Base-by-base conservation (phyloP, 2,797 vertebrate species). In the Sylvia borin region DNA sequence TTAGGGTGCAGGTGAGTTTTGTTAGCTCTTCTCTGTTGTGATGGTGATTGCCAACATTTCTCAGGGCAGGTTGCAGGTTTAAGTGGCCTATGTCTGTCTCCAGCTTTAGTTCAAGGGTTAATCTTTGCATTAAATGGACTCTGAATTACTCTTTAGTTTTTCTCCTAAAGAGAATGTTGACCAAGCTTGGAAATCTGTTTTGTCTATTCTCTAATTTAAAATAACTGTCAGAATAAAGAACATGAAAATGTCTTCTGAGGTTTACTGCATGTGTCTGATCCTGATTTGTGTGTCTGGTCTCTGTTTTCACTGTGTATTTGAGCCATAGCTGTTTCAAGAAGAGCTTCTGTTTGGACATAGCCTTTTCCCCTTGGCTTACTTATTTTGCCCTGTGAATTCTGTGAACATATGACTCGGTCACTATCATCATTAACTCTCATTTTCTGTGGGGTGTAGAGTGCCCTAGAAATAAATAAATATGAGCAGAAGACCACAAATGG, bases 381-480 rank as follows among this genome's bases (percentile, higher is more conserved):
- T 76, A 24, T 29, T 92, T 82, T 68, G 57, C 25, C 48, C 36
- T 77, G 7, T 76, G 61, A 57, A 22, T 92, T 88, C 51, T 86
- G 51, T 71, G 45, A 50, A 31, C 19, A 2, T 47, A 14, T 0
- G 2, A 65, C n/a, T 80, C 26, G 5, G 10, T 90, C 45, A 43
- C 36, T 54, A 2, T 47, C 0, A 0, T 75, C 54, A 58, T 75
- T 38, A 34, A 13, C 47, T 73, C 38, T 80, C 21, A 14, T 60
- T 91, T 94, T 80, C 65, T 45, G 51, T 72, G 81, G 32, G 18
- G 5, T 40, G 31, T 40, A 21, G 58, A 26, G 43, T 65, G n/a
- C 47, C 31, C 58, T 74, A 47, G 47, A 38, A 80, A 47, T 87
- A 87, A 75, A 31, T 40, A 81, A 61, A 60, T 47, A 14, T 10